Evolutionary conservation across 2,888 invertebrate species (phyloP), one percentile per base, ranked within the genome.

Genomic region (Seladonia tumulorum): DNA sequence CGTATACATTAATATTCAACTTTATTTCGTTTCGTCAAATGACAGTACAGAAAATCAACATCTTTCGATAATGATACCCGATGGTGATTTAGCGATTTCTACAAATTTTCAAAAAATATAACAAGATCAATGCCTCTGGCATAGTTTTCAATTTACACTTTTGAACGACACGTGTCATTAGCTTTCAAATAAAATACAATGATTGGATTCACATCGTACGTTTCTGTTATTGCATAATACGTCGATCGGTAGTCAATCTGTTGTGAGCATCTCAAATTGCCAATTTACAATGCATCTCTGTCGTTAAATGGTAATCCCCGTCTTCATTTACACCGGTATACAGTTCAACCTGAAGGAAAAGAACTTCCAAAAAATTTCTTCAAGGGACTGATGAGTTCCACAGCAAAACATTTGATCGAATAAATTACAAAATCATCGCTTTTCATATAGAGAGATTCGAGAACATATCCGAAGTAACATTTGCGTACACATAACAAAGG

Each of bases 181-280:
- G 76, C 79, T 85, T 87, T 81, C 88, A 90, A 89, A 85, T 86
- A 88, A 90, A 85, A 84, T 90, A 89, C 81, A 84, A 86, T 89
- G 79, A 86, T 87, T 87, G 88, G 83, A 75, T 90, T 91, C 88
- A 87, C 81, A 87, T 87, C 88, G 75, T 85, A 88, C 87, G 87
- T 88, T 90, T 76, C 68, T 89, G 70, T 90, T 89, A 87, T 85
- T 87, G 93, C 93, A 91, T 92, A 89, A 90, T 89, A 91, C 92
- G 92, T 90, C 92, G 90, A 93, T 94, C 93, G 90, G 91, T 92
- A 92, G 93, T 94, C 93, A 91, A 89, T 83, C 90, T 91, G 88
- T 85, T 86, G 82, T 89, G 91, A 89, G 86, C 87, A 91, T 93
- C 91, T 79, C 82, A 74, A 82, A 92, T 92, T 91, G 91, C 91